These are phyloP conservation scores for Oikopleura vanhoeffeni DNA, from an alignment of 23 tunicate species.

Conservation along the genomic window DNA sequence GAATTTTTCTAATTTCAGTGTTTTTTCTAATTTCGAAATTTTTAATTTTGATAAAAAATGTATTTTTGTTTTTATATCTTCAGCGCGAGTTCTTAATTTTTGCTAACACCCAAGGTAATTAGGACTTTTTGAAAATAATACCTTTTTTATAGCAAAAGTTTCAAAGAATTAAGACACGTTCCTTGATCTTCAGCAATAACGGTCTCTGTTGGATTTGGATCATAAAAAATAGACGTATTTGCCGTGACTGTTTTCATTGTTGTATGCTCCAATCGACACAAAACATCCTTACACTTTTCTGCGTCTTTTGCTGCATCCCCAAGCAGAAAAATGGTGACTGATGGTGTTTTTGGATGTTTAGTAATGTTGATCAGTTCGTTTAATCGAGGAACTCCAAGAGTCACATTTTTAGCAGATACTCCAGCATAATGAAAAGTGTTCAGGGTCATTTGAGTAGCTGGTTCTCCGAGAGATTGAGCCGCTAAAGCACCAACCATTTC, in stretches of 20 bases:
- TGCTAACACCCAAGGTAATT: too few species aligned
- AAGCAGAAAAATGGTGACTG: conserved; percentile 59
- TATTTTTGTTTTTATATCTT: too few species aligned
- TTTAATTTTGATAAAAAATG: too few species aligned
- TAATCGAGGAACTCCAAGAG: conserved; percentile 89
- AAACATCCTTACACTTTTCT: conserved; percentile 74
- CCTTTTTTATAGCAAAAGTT: too few species aligned
- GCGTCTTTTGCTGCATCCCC: conserved; percentile 84
- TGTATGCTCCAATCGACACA: conserved; percentile 77
- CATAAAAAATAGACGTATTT: conserved; percentile 85
- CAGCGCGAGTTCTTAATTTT: too few species aligned
- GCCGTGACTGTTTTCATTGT: conserved; percentile 83
- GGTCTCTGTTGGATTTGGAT: conserved; percentile 71
- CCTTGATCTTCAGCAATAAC: conserved; percentile 81
- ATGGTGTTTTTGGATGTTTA: conserved; percentile 82
- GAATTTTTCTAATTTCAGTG: too few species aligned
- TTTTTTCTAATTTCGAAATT: too few species aligned
- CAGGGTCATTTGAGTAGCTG: conserved; percentile 97
- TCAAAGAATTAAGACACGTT: too few species aligned
- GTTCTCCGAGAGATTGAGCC: conserved; percentile 95
- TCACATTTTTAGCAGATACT: conserved; percentile 97
- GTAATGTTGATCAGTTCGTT: conserved; percentile 96
- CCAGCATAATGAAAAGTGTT: conserved; percentile 99
- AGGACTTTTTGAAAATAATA: too few species aligned
- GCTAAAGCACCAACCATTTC: conserved; percentile 82